Evolutionary conservation across 2,797 vertebrate species (phyloP).

Genomic region (Hephaestus fuliginosus): DNA sequence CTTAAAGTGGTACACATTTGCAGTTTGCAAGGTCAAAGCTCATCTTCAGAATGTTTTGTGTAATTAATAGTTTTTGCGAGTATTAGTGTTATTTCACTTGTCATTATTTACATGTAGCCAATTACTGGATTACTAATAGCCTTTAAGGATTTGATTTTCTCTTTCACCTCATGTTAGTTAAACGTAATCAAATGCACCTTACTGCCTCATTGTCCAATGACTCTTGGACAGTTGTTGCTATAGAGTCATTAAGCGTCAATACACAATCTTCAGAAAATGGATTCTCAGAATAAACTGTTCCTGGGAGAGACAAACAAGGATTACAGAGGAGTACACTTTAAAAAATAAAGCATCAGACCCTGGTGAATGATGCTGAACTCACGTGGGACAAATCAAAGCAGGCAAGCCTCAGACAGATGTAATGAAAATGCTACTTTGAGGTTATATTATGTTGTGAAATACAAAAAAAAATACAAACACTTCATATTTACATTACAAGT

Average conservation of each 20-base stretch:
- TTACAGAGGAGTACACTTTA: constrained; percentile 33
- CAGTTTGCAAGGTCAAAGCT: not conserved
- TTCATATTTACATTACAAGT: not conserved
- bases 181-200: not conserved
- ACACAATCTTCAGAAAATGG: constrained; percentile 48
- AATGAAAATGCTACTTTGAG: constrained; percentile 6
- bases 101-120: not conserved
- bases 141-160: not conserved
- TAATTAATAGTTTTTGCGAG: not conserved
- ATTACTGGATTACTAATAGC: not conserved
- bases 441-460: constrained; percentile 7
- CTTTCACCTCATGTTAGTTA: not conserved
- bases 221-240: constrained; percentile 25
- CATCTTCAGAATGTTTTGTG: not conserved
- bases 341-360: not conserved
- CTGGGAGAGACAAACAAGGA: constrained; percentile 9
- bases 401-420: not conserved
- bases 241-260: constrained; percentile 40
- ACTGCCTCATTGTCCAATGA: not conserved
- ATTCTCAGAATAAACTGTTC: constrained; percentile 41
- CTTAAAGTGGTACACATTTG: too few species aligned
- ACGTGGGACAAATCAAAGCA: constrained; percentile 33
- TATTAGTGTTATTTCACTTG: not conserved
- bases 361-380: constrained; percentile 13
- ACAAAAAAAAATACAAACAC: too few species aligned